Evolutionary conservation across 2,113 vertebrate genomes (phyloP).

Genomic region (Cygnus atratus): DNA sequence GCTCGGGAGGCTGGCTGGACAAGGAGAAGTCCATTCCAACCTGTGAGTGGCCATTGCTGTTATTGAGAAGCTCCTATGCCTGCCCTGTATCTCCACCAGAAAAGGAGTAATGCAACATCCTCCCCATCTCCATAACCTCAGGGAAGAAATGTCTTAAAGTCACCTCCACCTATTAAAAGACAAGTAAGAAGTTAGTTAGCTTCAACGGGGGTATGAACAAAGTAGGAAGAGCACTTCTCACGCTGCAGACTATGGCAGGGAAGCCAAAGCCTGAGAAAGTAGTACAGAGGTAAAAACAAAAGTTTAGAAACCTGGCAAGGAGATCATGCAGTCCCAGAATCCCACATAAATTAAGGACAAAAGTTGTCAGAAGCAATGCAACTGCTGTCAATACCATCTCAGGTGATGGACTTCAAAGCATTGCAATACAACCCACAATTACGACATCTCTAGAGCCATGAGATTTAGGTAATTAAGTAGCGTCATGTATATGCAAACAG

Average conservation of each 20-base stretch:
- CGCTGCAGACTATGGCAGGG: accelerated
- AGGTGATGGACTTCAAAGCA: not conserved
- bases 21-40: not conserved
- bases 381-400: not conserved
- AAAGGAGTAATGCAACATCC: not conserved
- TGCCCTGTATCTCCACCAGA: not conserved
- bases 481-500: not conserved
- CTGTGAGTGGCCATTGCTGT: not conserved
- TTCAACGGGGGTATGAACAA: not conserved
- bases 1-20: not conserved
- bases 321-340: not conserved
- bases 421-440: not conserved
- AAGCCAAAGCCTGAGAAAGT: not conserved
- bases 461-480: not conserved
- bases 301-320: not conserved
- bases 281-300: not conserved
- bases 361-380: not conserved
- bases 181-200: not conserved
- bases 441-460: not conserved
- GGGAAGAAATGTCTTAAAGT: not conserved
- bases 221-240: not conserved
- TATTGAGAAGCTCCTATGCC: not conserved
- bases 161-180: not conserved
- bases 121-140: not conserved
- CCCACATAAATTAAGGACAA: not conserved